These are phyloP conservation scores for Tiliacea aurago DNA, from an alignment of 2,888 invertebrate genomes.

Conservation along the genomic window DNA sequence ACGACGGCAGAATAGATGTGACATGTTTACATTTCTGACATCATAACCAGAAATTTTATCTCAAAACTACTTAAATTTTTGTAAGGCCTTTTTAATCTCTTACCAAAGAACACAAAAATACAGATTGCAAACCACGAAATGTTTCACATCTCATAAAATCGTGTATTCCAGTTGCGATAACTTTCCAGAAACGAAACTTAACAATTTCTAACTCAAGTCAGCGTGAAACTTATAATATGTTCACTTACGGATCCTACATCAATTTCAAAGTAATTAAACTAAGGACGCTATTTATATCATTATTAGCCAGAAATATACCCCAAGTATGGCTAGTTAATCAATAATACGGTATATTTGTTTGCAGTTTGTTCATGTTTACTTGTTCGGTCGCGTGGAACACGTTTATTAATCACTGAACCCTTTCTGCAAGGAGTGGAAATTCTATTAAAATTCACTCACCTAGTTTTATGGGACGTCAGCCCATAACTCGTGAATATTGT, in stretches of 20 bases:
- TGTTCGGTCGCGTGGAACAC: slow-evolving; percentile 41
- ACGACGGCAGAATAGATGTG: too few species aligned
- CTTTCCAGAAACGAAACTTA: neutral
- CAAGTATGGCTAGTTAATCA: neutral
- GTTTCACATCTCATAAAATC: too few species aligned
- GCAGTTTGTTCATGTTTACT: slow-evolving; percentile 35
- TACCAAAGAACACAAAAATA: neutral
- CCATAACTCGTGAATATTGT: slow-evolving; percentile 49
- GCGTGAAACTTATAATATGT: neutral
- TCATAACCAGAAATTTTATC: neutral
- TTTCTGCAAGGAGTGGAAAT: slow-evolving; percentile 52
- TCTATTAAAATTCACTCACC: slow-evolving; percentile 56
- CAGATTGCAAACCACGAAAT: neutral
- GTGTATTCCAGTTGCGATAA: neutral
- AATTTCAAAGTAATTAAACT: slow-evolving; percentile 10
- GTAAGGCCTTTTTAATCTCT: neutral
- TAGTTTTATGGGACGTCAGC: slow-evolving; percentile 37
- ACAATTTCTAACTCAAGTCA: neutral
- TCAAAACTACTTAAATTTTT: neutral
- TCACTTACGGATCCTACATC: neutral
- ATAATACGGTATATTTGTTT: slow-evolving; percentile 4
- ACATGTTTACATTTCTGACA: neutral
- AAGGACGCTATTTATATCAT: slow-evolving; percentile 3
- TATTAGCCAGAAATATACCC: neutral
- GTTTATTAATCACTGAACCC: slow-evolving; percentile 51